These are phyloP conservation scores for Mesoligia furuncula DNA, from an alignment of 2,888 invertebrate genomes.

Conservation along the genomic window DNA sequence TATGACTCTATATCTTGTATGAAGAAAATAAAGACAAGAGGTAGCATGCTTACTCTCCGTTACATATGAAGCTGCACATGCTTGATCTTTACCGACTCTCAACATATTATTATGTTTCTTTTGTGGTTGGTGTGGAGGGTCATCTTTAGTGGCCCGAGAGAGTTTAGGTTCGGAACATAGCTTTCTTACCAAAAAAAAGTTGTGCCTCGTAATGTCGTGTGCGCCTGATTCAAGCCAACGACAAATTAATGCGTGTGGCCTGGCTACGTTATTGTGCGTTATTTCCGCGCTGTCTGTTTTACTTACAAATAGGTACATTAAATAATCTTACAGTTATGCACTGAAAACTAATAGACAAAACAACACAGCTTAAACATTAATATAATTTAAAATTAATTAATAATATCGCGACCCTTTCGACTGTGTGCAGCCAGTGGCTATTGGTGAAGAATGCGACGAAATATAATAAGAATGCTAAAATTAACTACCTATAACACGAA, in stretches of 20 bases:
- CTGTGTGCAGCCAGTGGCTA: slow-evolving; percentile 61
- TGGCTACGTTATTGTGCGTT: slow-evolving; percentile 48
- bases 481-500: slow-evolving; percentile 72
- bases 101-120: neutral
- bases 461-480: slow-evolving; percentile 67
- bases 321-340: slow-evolving; percentile 56
- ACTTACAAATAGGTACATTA: slow-evolving; percentile 25
- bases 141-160: neutral
- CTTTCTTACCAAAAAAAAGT: neutral
- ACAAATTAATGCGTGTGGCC: neutral
- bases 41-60: neutral
- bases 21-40: neutral
- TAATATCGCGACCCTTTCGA: slow-evolving; percentile 75
- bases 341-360: slow-evolving; percentile 66
- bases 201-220: slow-evolving; percentile 14
- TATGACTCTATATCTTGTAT: neutral
- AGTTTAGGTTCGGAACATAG: neutral
- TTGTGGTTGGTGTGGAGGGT: neutral
- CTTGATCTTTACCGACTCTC: neutral
- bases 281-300: slow-evolving; percentile 19
- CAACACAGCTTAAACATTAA: slow-evolving; percentile 50
- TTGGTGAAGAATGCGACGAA: slow-evolving; percentile 54
- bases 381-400: slow-evolving; percentile 56
- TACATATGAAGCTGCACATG: neutral
- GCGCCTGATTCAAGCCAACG: slow-evolving; percentile 16